Conservation (phyloP, 2,113 vertebrate species). For the Mugil cephalus region DNA sequence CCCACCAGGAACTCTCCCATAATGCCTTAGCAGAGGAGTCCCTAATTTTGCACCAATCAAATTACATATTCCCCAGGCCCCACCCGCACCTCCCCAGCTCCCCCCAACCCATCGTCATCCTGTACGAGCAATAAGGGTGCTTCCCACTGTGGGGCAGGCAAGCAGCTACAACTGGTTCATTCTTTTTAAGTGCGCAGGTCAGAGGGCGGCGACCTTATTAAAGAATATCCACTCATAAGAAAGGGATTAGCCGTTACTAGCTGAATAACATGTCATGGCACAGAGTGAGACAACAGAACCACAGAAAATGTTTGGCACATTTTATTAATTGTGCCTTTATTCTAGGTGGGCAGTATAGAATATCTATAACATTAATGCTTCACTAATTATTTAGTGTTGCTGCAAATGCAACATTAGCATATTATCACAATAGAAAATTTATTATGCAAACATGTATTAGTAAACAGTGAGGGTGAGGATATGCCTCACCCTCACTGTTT, state of each 20-base stretch:
- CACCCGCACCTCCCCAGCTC: slow-evolving; percentile 6
- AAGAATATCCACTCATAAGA: slow-evolving; percentile 90
- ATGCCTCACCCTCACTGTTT: too few species aligned
- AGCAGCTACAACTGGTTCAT: slow-evolving; percentile 89
- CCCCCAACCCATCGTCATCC: slow-evolving; percentile 70
- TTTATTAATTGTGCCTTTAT: too few species aligned
- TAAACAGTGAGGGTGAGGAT: too few species aligned
- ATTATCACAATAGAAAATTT: neutral
- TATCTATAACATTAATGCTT: neutral
- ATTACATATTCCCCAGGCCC: slow-evolving; percentile 88
- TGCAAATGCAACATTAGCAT: neutral
- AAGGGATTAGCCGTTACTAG: slow-evolving; percentile 91
- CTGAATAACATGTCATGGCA: slow-evolving; percentile 76
- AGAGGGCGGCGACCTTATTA: slow-evolving; percentile 89
- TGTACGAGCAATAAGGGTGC: slow-evolving; percentile 91
- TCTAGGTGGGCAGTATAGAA: too few species aligned
- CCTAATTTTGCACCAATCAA: slow-evolving; percentile 99
- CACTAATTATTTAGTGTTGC: neutral
- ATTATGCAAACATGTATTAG: neutral
- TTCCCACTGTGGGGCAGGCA: slow-evolving; percentile 89
- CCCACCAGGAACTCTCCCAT: slow-evolving; percentile 91
- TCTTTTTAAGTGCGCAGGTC: slow-evolving; percentile 86
- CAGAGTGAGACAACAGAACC: slow-evolving; percentile 1
- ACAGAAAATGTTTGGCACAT: neutral
- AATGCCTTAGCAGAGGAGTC: slow-evolving; percentile 90